A percentile compares a stretch with the other conserved stretches of the same genome.
These are phyloP conservation scores for Leptatherina wallacei DNA, from an alignment of 2,797 vertebrate genomes.

Conservation along the genomic window DNA sequence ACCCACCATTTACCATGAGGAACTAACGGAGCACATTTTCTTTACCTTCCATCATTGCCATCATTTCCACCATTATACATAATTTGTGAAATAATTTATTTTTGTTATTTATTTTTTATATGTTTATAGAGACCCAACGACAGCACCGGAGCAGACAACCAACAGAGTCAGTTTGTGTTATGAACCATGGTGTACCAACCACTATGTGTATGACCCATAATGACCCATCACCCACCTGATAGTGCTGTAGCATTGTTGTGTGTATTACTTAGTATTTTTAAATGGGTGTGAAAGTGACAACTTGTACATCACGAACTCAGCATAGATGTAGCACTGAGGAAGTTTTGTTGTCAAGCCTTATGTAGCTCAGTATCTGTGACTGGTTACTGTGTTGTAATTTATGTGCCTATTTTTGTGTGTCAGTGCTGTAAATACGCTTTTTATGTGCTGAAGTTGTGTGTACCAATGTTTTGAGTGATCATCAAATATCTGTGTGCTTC, in stretches of 20 bases:
- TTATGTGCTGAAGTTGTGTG: conserved; percentile 81
- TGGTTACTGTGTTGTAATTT: conserved; percentile 84
- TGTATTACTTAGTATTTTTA: conserved; percentile 80
- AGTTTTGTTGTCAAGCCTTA: conserved; percentile 84
- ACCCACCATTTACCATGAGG: conserved; percentile 79
- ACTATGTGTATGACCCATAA: conserved; percentile 89
- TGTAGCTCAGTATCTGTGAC: conserved; percentile 85
- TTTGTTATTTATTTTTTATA: conserved; percentile 89
- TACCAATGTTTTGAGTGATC: conserved; percentile 78
- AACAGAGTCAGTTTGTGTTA: conserved; percentile 89
- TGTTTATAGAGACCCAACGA: conserved; percentile 88
- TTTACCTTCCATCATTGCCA: conserved; percentile 72
- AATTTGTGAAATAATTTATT: conserved; percentile 91
- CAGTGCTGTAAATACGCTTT: conserved; percentile 84
- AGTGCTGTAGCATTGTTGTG: conserved; percentile 79
- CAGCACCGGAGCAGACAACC: conserved; percentile 87
- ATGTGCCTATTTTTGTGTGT: conserved; percentile 81
- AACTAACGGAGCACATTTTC: conserved; percentile 77
- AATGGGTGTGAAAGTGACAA: conserved; percentile 81
- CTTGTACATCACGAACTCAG: conserved; percentile 83
- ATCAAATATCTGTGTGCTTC: conserved; percentile 80
- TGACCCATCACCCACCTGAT: conserved; percentile 85
- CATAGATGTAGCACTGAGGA: conserved; percentile 85
- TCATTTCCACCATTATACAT: conserved; percentile 74
- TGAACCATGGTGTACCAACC: conserved; percentile 90